Evolutionary conservation across 2,113 vertebrate genomes (phyloP), one percentile per base, ranked within the genome.

Genomic region (Etia nguti): DNA sequence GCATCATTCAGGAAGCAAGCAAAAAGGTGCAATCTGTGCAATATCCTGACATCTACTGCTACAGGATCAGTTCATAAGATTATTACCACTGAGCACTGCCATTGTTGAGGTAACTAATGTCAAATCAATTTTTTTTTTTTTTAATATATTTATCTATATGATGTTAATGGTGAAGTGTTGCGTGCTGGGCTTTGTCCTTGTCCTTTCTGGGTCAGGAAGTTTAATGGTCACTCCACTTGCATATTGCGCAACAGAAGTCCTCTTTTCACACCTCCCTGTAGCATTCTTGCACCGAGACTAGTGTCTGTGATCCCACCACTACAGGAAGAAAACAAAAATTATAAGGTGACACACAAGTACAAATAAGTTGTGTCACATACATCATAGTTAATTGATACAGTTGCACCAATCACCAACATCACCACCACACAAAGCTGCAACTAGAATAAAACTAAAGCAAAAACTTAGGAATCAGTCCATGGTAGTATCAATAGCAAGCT

Each of bases 1-100:
- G 91, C 85, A 92, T 93, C 80, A 87, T 90, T 86, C 59, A 77
- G 75, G 79, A 87, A 93, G 83, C 89, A 89, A 93, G 89, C 86
- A 86, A 91, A 90, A 93, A 93, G 92, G 94, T 94, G 93, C 93
- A 93, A 92, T 93, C 86, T 93, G 94, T 95, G 93, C 92, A 93
- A 93, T 89, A 93, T 93, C 88, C 82, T 80, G 84, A 86, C 87
- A 83, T 79, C 77, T 82, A 88, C 85, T 92, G 89, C 94, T 94
- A 92, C 89, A 94, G 83, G 89, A 91, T 81, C 84, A 81, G 83
- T 89, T 90, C 82, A 89, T 89, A 75, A 86, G 90, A 82, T 80
- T 80, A 84, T 86, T 87, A 92, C 83, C 82, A 92, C 54, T 34
- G 54, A 70, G 60, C 73, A 75, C 85, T 88, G 91, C 62, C 83